These are phyloP conservation scores for Orchestes rusci DNA, from an alignment of 2,888 invertebrate genomes.

Conservation along the genomic window DNA sequence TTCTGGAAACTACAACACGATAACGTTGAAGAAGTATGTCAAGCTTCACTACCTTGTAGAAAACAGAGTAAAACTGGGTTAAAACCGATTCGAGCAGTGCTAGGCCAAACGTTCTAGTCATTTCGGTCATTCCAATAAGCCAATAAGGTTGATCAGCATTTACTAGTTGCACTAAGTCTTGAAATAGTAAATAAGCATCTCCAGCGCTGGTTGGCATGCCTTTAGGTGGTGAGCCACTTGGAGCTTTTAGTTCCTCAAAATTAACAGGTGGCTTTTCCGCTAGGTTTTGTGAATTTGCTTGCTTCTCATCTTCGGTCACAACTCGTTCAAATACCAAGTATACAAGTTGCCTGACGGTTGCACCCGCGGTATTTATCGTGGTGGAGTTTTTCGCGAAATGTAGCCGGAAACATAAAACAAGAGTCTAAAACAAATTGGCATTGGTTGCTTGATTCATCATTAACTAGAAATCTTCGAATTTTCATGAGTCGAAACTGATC, in stretches of 20 bases:
- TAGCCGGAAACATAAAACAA: slow-evolving; percentile 94
- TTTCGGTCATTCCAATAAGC: slow-evolving; percentile 93
- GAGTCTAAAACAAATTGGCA: slow-evolving; percentile 57
- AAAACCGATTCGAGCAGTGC: slow-evolving; percentile 92
- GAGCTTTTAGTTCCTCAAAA: slow-evolving; percentile 71
- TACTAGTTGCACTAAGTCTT: slow-evolving; percentile 94
- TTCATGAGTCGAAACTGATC: background rate
- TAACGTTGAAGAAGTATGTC: no score
- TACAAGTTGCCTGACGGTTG: slow-evolving; percentile 92
- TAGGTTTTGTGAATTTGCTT: slow-evolving; percentile 33
- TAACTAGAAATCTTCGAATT: no score
- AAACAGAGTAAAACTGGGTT: slow-evolving; percentile 76
- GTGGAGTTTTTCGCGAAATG: slow-evolving; percentile 92
- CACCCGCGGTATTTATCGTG: slow-evolving; percentile 95
- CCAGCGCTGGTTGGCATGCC: slow-evolving; percentile 82
- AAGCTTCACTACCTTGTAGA: slow-evolving; percentile 85
- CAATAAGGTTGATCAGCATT: slow-evolving; percentile 95
- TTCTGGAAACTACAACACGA: slow-evolving; percentile 90
- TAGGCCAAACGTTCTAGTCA: slow-evolving; percentile 94
- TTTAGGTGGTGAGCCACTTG: slow-evolving; percentile 69
- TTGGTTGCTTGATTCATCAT: no score
- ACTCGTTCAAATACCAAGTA: slow-evolving; percentile 87
- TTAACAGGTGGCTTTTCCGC: slow-evolving; percentile 50
- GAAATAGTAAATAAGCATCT: slow-evolving; percentile 92
- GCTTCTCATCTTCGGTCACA: slow-evolving; percentile 59